phyloP scores from a whole-genome alignment of 2,113 vertebrate genomes.

The Chrysemys picta region DNA sequence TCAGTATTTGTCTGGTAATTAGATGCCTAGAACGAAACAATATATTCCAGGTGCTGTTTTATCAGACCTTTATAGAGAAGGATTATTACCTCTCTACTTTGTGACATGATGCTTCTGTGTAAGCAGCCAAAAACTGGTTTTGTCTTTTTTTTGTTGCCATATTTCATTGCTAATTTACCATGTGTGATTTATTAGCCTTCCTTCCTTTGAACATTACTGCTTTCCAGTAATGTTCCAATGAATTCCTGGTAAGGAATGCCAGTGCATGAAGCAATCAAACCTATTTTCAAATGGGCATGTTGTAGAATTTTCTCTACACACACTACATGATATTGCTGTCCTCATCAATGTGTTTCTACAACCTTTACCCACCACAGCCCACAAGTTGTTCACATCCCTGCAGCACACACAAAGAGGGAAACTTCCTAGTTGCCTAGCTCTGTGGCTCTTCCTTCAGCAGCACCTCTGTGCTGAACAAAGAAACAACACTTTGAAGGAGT shows the following conservation, averaged over 20 bases:
- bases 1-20: neutral
- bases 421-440: neutral
- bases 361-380: neutral
- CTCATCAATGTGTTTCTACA: neutral
- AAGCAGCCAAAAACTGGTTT: neutral
- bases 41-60: neutral
- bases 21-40: accelerated
- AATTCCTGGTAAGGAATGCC: neutral
- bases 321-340: neutral
- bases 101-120: neutral
- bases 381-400: neutral
- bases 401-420: neutral
- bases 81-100: neutral
- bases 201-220: neutral
- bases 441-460: neutral
- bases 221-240: neutral
- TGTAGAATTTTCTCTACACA: neutral
- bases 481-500: neutral
- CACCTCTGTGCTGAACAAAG: neutral
- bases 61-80: neutral
- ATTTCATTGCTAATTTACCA: neutral
- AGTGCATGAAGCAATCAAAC: neutral
- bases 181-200: neutral
- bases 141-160: neutral
- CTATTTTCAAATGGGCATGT: neutral